These are phyloP conservation scores for Acromyrmex charruanus DNA, from an alignment of 1,140 invertebrate species.

Conservation along the genomic window DNA sequence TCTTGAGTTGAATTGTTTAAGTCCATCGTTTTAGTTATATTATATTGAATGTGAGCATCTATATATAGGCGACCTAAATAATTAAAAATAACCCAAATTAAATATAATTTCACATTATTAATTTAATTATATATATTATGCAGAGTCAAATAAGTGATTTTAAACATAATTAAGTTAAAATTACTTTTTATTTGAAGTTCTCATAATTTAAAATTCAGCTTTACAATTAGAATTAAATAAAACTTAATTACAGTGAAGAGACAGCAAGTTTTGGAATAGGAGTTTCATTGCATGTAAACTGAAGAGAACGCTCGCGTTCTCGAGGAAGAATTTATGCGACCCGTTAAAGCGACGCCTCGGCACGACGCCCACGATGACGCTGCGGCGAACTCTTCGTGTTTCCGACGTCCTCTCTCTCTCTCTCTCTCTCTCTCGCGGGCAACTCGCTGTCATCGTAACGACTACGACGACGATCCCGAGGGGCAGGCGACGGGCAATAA, in stretches of 20 bases:
- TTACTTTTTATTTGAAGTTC: background rate
- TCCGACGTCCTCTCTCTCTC: constrained; percentile 26
- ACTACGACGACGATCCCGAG: constrained; percentile 52
- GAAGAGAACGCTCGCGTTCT: constrained; percentile 5
- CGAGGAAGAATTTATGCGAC: constrained; percentile 80
- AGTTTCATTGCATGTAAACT: background rate
- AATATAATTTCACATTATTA: too few species aligned
- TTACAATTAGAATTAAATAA: background rate
- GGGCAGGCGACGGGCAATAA: constrained; percentile 59
- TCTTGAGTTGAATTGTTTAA: too few species aligned
- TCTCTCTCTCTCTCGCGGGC: background rate
- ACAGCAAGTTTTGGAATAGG: background rate
- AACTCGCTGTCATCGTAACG: constrained; percentile 59
- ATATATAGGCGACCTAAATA: too few species aligned
- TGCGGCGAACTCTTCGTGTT: constrained; percentile 49
- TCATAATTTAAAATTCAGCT: background rate
- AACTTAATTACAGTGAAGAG: background rate
- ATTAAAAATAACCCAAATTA: too few species aligned
- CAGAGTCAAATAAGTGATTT: background rate
- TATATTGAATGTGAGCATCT: too few species aligned
- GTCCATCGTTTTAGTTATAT: too few species aligned
- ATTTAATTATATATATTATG: too few species aligned
- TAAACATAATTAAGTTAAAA: background rate
- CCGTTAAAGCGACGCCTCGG: constrained; percentile 82
- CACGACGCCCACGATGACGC: constrained; percentile 79